Conservation (phyloP, 1,140 invertebrate species). For the Bombus pascuorum region DNA sequence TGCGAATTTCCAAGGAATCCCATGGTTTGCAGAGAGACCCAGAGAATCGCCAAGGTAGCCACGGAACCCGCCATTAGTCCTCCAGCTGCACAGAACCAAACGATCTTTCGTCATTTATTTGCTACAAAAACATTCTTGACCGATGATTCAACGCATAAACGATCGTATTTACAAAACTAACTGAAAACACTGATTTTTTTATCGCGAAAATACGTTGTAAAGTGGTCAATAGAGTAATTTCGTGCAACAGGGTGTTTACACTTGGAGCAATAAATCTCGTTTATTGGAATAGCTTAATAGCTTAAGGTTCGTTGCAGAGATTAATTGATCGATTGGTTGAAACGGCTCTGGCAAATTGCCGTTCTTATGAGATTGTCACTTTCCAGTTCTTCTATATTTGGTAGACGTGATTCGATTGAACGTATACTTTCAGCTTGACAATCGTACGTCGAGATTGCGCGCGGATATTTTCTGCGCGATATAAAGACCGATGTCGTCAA, state of each 20-base stretch:
- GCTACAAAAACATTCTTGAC: no score
- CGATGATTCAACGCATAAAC: background rate
- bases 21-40: slow-evolving; percentile 75
- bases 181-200: background rate
- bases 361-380: background rate
- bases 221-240: background rate
- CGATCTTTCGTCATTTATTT: background rate
- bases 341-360: no score
- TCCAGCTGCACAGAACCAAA: slow-evolving; percentile 71
- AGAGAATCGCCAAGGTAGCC: slow-evolving; percentile 76
- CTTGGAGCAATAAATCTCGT: background rate
- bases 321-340: background rate
- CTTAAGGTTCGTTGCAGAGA: background rate
- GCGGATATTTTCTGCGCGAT: no score
- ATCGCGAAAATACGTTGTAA: background rate
- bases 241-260: background rate
- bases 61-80: slow-evolving; percentile 78
- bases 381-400: background rate
- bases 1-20: slow-evolving; percentile 72
- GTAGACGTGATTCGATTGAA: no score
- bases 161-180: background rate
- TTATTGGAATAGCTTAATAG: background rate
- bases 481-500: background rate
- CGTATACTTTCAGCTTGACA: no score
- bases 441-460: no score